phyloP scores from a whole-genome alignment of 2,113 vertebrate genomes.

The Ginglymostoma cirratum region DNA sequence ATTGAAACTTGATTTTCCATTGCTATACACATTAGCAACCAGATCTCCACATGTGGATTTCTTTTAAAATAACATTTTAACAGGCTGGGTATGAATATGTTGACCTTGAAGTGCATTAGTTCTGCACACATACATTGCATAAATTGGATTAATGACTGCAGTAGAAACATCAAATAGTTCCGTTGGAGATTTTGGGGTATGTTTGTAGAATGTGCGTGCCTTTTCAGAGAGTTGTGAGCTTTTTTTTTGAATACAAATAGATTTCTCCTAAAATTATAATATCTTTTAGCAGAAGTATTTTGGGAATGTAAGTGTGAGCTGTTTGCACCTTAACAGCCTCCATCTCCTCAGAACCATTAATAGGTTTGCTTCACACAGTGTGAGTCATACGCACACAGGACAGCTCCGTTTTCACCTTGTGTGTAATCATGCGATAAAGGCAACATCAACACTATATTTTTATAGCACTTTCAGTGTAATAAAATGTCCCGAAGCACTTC shows the following conservation, averaged over 20 bases:
- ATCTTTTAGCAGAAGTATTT: conserved; percentile 3
- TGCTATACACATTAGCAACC: background rate
- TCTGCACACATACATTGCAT: background rate
- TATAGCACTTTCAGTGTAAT: background rate
- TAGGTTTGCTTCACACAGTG: background rate
- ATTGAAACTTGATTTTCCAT: background rate
- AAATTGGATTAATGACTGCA: background rate
- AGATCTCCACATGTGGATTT: background rate
- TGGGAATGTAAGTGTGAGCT: conserved; percentile 20
- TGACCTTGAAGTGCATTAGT: background rate
- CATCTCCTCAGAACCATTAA: background rate
- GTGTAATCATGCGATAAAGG: background rate
- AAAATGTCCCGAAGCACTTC: background rate
- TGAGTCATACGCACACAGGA: background rate
- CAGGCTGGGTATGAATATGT: background rate
- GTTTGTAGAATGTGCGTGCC: background rate
- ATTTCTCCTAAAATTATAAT: background rate
- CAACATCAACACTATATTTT: background rate
- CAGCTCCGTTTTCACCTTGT: background rate
- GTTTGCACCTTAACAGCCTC: background rate
- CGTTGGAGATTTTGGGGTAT: background rate
- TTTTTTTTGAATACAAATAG: background rate
- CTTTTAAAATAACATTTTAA: background rate
- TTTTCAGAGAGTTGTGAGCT: background rate
- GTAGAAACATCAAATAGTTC: background rate